Conservation (phyloP, 1,140 invertebrate species). For the Cepaea nemoralis region DNA sequence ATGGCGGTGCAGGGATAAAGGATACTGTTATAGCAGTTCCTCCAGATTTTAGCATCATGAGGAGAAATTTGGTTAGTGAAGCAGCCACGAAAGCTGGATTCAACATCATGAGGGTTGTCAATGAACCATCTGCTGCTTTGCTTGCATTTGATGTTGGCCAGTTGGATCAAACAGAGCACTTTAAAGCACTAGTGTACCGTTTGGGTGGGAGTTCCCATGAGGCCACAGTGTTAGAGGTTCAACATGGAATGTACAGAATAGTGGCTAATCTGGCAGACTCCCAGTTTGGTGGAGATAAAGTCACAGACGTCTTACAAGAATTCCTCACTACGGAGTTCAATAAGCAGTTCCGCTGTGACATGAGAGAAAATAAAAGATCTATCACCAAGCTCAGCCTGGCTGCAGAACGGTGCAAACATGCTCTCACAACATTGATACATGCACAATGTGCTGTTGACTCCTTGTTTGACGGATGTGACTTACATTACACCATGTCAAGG, state of each 20-base stretch:
- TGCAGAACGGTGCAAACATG: constrained; percentile 73
- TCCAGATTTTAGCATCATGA: constrained; percentile 76
- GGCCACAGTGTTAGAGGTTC: constrained; percentile 77
- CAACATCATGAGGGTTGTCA: constrained; percentile 77
- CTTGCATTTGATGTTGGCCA: constrained; percentile 75
- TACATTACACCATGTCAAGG: constrained; percentile 68
- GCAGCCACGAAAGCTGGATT: constrained; percentile 80
- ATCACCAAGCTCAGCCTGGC: constrained; percentile 70
- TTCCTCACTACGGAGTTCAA: constrained; percentile 80
- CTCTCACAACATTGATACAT: constrained; percentile 68
- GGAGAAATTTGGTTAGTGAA: constrained; percentile 75
- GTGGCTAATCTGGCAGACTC: constrained; percentile 75
- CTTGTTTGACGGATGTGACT: constrained; percentile 70
- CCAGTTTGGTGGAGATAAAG: constrained; percentile 78
- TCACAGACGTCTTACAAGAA: constrained; percentile 78
- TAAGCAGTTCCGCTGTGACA: constrained; percentile 65
- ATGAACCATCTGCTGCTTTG: constrained; percentile 73
- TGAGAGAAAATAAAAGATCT: constrained; percentile 69
- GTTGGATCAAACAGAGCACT: constrained; percentile 68
- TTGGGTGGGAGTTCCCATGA: constrained; percentile 81
- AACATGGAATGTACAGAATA: constrained; percentile 78
- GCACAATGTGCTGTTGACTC: constrained; percentile 71
- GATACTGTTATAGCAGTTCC: constrained; percentile 82
- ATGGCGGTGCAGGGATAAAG: constrained; percentile 76
- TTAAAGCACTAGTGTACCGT: constrained; percentile 77